Evolutionary conservation across 2,797 vertebrate species (phyloP).

Genomic region (Intellagama lesueurii): DNA sequence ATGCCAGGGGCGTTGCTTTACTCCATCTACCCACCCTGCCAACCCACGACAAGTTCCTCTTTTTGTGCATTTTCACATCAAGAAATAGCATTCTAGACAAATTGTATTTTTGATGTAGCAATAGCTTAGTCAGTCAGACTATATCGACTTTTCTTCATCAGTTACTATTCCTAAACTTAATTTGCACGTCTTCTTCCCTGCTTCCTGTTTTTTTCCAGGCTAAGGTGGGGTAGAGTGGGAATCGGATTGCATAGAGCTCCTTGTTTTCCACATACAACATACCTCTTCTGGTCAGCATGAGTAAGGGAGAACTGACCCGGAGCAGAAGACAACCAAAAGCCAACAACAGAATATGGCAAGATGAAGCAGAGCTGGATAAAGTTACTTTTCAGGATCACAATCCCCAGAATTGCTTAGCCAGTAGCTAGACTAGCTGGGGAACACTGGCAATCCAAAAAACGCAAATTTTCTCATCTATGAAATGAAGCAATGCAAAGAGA

Average conservation of each 20-base stretch:
- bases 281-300: background rate
- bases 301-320: background rate
- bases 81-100: background rate
- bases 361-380: no score
- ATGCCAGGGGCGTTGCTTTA: background rate
- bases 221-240: no score
- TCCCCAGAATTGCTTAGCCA: no score
- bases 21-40: background rate
- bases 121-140: background rate
- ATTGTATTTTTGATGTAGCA: background rate
- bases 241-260: background rate
- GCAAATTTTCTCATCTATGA: no score
- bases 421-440: no score
- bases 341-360: background rate
- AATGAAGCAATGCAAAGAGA: no score
- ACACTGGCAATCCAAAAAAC: no score
- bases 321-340: background rate
- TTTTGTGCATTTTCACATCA: background rate
- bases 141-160: background rate
- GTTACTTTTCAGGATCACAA: no score
- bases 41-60: background rate
- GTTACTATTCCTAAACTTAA: background rate
- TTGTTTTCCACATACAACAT: no score
- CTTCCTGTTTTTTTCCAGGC: no score
- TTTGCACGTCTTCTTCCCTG: background rate